These are phyloP conservation scores for Glossophaga mutica DNA, from an alignment of 2,797 vertebrate species.

Conservation along the genomic window DNA sequence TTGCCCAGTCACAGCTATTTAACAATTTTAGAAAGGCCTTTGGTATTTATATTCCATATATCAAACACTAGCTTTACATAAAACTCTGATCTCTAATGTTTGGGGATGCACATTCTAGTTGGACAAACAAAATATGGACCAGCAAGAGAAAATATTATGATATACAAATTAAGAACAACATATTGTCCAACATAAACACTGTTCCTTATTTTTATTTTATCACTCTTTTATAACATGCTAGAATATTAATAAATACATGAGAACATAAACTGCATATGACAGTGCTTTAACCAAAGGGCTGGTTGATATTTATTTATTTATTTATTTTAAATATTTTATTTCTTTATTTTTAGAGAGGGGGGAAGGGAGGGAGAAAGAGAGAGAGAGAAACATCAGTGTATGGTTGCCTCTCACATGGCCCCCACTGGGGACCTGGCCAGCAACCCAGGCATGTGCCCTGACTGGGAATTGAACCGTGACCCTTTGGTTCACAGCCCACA, in stretches of 20 bases:
- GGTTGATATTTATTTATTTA: background rate
- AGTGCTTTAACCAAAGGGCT: background rate
- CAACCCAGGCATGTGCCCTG: too few relatives aligned
- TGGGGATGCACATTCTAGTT: background rate
- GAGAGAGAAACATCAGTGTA: too few relatives aligned
- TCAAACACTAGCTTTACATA: background rate
- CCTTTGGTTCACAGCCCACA: too few relatives aligned
- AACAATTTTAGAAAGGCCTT: background rate
- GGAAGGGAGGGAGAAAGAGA: too few relatives aligned
- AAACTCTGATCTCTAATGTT: background rate
- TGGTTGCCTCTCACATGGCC: too few relatives aligned
- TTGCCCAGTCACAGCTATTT: background rate
- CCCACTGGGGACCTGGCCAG: too few relatives aligned
- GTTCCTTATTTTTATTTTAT: background rate
- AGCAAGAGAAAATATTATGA: background rate
- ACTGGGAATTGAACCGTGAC: too few relatives aligned
- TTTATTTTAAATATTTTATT: too few relatives aligned
- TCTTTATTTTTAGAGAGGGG: too few relatives aligned
- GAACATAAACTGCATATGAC: background rate
- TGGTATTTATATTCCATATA: background rate
- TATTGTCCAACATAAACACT: background rate
- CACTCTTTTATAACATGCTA: background rate
- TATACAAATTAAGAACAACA: constrained; percentile 2
- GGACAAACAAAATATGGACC: background rate
- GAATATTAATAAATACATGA: background rate